Evolutionary conservation across 2,113 vertebrate genomes (phyloP), one percentile per base, ranked within the genome.

Genomic region (Vulpes ferrilata): DNA sequence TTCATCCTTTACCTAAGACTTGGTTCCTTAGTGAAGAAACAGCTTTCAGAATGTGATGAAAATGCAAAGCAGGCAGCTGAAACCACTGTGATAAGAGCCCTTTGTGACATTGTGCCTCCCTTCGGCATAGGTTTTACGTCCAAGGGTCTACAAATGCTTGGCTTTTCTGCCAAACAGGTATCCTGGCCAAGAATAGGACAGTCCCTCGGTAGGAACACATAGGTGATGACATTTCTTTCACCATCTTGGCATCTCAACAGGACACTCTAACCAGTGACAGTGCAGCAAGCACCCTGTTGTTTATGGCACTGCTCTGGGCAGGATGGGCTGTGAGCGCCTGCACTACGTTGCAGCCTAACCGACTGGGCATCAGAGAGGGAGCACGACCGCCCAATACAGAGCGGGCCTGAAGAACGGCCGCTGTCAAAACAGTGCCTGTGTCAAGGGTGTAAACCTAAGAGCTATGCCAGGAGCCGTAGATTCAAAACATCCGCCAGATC

Each of bases 211-310:
- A 51, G 73, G 62, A 62, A 87, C 4, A 53, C 1, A 5, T 20
- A 87, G 83, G 90, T 92, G 90, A 97, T 88, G 92, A 97, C 83
- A 88, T 91, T 96, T 92, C 71, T 74, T 91, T 95, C 64, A 88
- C 74, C 51, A 53, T 81, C 67, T 65, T 96, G 93, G 80, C 87
- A 86, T 88, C 78, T 73, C 71, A 82, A 88, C 12, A 27, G 60
- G 90, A 95, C 82, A 94, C 30, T 91, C 30, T 88, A 32, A 93
- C 95, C 76, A 76, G 71, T 88, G 71, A 74, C 92, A 78, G n/a
- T 5, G 55, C 82, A n/a, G 2, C 38, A 69, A 87, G 62, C 76
- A 95, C 92, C 83, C 11, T 9, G 20, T 43, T 78, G 95, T 96
- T 97, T 96, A 93, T 53, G 76, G 95, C 55, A 27, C 13, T 74